Evolutionary conservation across 2,113 vertebrate species (phyloP), one percentile per base, ranked within the genome.

Genomic region (Ptychochromis oligacanthus): DNA sequence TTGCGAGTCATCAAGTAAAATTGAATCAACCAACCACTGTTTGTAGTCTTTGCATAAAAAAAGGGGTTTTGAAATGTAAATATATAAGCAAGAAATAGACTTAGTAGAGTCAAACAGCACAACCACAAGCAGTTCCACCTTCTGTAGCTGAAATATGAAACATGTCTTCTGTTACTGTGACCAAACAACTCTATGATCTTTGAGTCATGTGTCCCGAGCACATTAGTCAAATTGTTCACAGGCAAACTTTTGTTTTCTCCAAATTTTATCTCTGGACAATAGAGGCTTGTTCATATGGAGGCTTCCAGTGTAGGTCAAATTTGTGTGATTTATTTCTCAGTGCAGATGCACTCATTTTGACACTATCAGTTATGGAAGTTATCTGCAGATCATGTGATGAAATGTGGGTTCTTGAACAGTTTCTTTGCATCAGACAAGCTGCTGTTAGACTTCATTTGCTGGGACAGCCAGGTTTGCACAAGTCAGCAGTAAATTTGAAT

Each of bases 141-240:
- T 49, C 15, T 49, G 14, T 17, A 49, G 40, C 40, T 72, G 46
- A 72, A 54, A 72, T 11, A 40, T 3, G 0, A 64, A 64, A 8
- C 12, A 64, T 7, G 1, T 22, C 31, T 49, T 17, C 43, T 70
- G 43, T 52, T 70, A 49, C 65, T 52, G 36, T 36, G 36, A 36
- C 36, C 36, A 36, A 72, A 72, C 46, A 54, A 28, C 46, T 72
- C 65, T 72, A 13, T 72, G 26, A 72, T 31, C 46, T 31, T 72
- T 52, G 67, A 72, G 46, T 52, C 67, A 72, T 72, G 46, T 72
- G 67, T 54, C 46, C 65, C 31, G 65, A 52, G 65, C 65, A 31
- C 46, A 72, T 72, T 54, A 72, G 46, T n/a, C 26, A 31, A 52
- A 54, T n/a, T 31, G 67, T 54, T 72, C 18, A 14, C 46, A 54